Base-by-base conservation (phyloP, 2,888 invertebrate genomes). In the Parasteatoda lunata region DNA sequence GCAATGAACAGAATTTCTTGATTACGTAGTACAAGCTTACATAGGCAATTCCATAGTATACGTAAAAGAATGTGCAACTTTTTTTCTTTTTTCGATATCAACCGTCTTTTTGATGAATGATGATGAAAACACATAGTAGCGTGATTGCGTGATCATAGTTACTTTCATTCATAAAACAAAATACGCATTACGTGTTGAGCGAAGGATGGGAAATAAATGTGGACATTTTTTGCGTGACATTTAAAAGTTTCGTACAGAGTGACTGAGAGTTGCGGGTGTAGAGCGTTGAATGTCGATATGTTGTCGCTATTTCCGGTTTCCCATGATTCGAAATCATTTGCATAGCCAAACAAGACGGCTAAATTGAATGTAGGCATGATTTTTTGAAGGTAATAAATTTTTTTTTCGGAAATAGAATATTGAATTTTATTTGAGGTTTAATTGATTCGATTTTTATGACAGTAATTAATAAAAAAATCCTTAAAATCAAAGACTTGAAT, bases 291-390 rank as follows among this genome's bases (percentile, higher is more conserved):
- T 78, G 75, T 75, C 79, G 79, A 79, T 30, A 30, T 79, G 79
- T 75, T 79, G 84, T 84, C 69, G 49, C 79, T 70, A 84, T 84
- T 84, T 84, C 84, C 84, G 30, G 30, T 30, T 30, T 30, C 30
- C 30, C 30, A 30, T 68, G 47, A 30, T 30, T 30, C 30, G 30
- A 30, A 30, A 30, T 30, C 30, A 82, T 84, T 84, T 84, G 75
- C 73, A 79, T 84, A 49, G 0, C 4, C 8, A n/a, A 73, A 73
- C 64, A 52, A 7, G 68, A 30, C 1, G 59, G 54, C n/a, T n/a
- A 79, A 84, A 84, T 79, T 84, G 84, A 84, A 83, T 75, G 70
- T 54, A 9, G 59, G n/a, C 59, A 30, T 30, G 30, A 30, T 30
- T 30, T 30, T 30, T 30, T 30, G 30, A 30, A 30, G 30, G 30